Base-by-base conservation (phyloP, 2,797 vertebrate species). In the Anguilla pacifica region DNA sequence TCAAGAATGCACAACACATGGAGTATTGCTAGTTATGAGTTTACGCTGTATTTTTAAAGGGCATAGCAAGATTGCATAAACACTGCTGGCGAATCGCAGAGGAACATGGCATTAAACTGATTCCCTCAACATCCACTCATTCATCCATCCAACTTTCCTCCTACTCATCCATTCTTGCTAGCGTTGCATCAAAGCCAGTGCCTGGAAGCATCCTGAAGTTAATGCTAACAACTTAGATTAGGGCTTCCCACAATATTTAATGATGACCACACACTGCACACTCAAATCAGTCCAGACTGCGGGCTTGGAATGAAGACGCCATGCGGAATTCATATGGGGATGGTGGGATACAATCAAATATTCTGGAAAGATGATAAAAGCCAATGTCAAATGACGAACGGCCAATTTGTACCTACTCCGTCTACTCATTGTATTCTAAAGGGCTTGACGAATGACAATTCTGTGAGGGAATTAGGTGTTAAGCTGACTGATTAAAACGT, bases 391-490 rank as follows among this genome's bases (percentile, higher is more conserved):
- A 31, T 28, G 81, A 83, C 28, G 86, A 28, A 19, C 49, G 82
- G 19, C 3, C 79, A 11, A 67, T 83, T 70, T 83, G 57, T 53
- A 87, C 39, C 19, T 61, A n/a, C 57, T 82, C 59, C 49, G 6
- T 7, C 82, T 28, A 59, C 82, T 19, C 28, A 83, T 84, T 84
- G 49, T 84, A 28, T 84, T 35, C 46, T 83, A 87, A 87, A 87
- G 46, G 61, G 43, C 86, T 70, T 87, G 81, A 87, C 86, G 2
- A 83, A 83, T 87, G 57, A 83, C 35, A 83, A 83, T 83, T 70
- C 59, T 87, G 43, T 51, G 57, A 87, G 79, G 86, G 81, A 87
- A 83, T 87, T 87, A 70, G 86, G 86, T 61, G n/a, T 81, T 67
- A 67, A 87, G 61, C 81, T 35, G 81, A 53, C 86, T 67, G 59